These are phyloP conservation scores for Grallaria varia DNA, from an alignment of 2,113 vertebrate species.

Conservation along the genomic window DNA sequence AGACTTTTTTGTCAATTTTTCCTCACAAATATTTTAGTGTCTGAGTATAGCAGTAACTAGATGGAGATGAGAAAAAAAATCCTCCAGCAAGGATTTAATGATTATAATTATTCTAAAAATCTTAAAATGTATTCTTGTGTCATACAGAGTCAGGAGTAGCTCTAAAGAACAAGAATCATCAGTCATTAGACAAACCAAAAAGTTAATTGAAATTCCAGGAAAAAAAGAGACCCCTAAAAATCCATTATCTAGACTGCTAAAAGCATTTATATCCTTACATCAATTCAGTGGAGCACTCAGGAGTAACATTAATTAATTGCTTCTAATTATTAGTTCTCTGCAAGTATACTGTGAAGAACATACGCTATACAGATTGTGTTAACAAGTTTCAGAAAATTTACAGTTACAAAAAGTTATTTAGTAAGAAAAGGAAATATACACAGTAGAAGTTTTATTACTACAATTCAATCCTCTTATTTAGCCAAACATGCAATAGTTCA, in stretches of 20 bases:
- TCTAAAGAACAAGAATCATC: neutral
- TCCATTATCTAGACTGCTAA: neutral
- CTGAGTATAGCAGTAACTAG: neutral
- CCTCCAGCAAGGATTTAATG: neutral
- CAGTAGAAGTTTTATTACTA: neutral
- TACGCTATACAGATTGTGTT: neutral
- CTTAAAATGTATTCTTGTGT: neutral
- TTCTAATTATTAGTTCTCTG: neutral
- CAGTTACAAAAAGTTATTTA: neutral
- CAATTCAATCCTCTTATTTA: neutral
- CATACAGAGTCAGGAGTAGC: neutral
- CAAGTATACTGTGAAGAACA: neutral
- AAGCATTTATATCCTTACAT: neutral
- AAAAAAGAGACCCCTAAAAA: neutral
- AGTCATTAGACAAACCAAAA: neutral
- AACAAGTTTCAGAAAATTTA: neutral
- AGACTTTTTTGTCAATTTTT: neutral
- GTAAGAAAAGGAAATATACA: neutral
- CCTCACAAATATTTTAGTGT: neutral
- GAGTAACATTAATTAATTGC: neutral
- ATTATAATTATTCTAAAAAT: neutral
- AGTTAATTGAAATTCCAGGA: neutral
- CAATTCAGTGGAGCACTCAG: neutral
- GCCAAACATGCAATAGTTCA: neutral
- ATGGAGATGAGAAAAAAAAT: neutral